Base-by-base conservation (phyloP, 2,888 invertebrate species). In the Dyspetes luteomarginatus region DNA sequence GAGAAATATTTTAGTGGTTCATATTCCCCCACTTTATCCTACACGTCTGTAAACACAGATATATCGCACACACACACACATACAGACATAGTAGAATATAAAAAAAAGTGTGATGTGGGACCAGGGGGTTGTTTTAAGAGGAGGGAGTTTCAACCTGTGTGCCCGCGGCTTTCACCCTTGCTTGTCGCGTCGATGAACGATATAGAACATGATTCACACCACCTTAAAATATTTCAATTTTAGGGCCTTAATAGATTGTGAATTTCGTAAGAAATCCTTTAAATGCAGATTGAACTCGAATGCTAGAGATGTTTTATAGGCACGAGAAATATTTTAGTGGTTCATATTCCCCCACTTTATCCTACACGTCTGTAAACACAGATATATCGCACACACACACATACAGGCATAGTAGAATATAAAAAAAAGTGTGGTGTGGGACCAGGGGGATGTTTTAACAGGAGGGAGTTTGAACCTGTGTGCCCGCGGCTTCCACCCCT, bases 161-260 rank as follows among this genome's bases (percentile, higher is more conserved):
- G 74, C 73, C 67, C 43, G 65, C 69, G 64, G 68, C 55, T 48
- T 43, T 55, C 74, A 75, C 74, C 75, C 69, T 62, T 50, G 56
- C 74, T 55, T 69, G 74, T 69, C 79, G 75, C 65, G 79, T 60
- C 64, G 73, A n/a, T n/a, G n/a, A n/a, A n/a, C n/a, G n/a, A n/a
- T n/a, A n/a, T n/a, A n/a, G n/a, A n/a, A n/a, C n/a, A n/a, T n/a
- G n/a, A n/a, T n/a, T n/a, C n/a, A n/a, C n/a, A n/a, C n/a, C n/a
- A n/a, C n/a, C n/a, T n/a, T n/a, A n/a, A n/a, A n/a, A n/a, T n/a
- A n/a, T n/a, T n/a, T n/a, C n/a, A n/a, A n/a, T n/a, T n/a, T n/a
- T n/a, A n/a, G n/a, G n/a, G n/a, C n/a, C n/a, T n/a, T n/a, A n/a
- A n/a, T n/a, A n/a, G n/a, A n/a, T n/a, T n/a, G n/a, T n/a, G n/a